Percentiles rank a stretch among this genome's conserved stretches.
These are phyloP conservation scores for Vicugna pacos DNA, from an alignment of 2,113 vertebrate genomes.

Conservation along the genomic window DNA sequence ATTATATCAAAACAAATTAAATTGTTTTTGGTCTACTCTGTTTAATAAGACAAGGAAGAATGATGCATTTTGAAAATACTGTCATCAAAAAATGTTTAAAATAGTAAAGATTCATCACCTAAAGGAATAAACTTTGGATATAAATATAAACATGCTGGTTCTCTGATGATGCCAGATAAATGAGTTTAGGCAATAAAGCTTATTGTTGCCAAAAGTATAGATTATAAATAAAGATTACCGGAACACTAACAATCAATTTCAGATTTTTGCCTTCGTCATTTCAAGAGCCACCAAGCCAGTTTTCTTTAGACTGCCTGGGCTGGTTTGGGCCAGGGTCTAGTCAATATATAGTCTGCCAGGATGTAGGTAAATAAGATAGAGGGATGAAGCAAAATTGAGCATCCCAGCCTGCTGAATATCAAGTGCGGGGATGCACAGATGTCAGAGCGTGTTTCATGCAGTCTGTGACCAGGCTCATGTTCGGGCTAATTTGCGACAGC, in stretches of 20 bases:
- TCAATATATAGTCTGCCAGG: slow-evolving; percentile 84
- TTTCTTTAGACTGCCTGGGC: slow-evolving; percentile 11
- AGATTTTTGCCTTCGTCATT: background rate
- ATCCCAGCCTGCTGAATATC: slow-evolving; percentile 88
- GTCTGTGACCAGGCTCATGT: slow-evolving; percentile 87
- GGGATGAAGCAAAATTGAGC: slow-evolving; percentile 86
- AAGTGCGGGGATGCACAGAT: slow-evolving; percentile 84
- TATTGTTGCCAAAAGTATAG: background rate
- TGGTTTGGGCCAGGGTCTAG: background rate
- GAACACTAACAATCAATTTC: background rate
- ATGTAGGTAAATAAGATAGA: slow-evolving; percentile 89
- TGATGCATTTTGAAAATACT: background rate
- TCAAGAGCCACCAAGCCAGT: background rate
- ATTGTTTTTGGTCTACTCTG: background rate
- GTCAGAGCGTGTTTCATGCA: slow-evolving; percentile 91
- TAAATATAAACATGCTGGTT: background rate
- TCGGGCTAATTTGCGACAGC: background rate
- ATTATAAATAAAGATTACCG: background rate
- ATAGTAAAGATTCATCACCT: background rate
- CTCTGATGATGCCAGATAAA: background rate
- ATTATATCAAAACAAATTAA: too few relatives aligned
- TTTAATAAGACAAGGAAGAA: background rate
- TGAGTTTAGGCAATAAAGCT: background rate
- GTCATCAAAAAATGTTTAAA: background rate
- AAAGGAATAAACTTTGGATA: background rate